Percentiles rank a stretch among this genome's conserved stretches.
Conservation (phyloP, 2,888 invertebrate species). For the Pterostichus madidus region DNA sequence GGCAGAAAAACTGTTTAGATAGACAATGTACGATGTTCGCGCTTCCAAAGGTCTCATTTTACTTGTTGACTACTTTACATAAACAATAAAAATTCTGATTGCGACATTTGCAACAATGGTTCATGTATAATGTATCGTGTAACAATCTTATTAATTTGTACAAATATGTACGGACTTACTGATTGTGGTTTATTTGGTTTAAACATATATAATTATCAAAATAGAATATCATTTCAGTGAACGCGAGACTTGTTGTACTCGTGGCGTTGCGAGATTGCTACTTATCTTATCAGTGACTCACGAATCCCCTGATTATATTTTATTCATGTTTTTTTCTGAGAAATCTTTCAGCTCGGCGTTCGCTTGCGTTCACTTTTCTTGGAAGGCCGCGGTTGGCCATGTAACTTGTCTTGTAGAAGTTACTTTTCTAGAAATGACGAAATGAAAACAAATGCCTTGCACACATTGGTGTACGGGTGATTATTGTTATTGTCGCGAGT, state of each 20-base stretch:
- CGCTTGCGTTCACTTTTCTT: slow-evolving; percentile 57
- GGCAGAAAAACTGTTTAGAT: slow-evolving; percentile 57
- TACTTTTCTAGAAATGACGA: slow-evolving; percentile 56
- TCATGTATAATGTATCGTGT: slow-evolving; percentile 30
- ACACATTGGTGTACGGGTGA: slow-evolving; percentile 43
- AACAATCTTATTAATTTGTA: slow-evolving; percentile 34
- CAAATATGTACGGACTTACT: slow-evolving; percentile 10
- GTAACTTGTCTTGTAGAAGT: slow-evolving; percentile 44
- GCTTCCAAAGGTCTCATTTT: slow-evolving; percentile 59
- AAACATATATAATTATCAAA: slow-evolving; percentile 20
- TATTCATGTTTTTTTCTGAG: slow-evolving; percentile 66
- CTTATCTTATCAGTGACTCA: slow-evolving; percentile 67
- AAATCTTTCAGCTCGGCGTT: slow-evolving; percentile 52
- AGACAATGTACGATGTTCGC: slow-evolving; percentile 50
- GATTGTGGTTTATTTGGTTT: slow-evolving; percentile 16
- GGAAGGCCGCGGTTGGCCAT: slow-evolving; percentile 38
- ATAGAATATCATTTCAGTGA: slow-evolving; percentile 36
- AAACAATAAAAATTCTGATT: slow-evolving; percentile 53
- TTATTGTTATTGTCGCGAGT: slow-evolving; percentile 57
- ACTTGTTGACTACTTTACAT: slow-evolving; percentile 57
- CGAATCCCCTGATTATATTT: slow-evolving; percentile 66
- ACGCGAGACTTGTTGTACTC: slow-evolving; percentile 43
- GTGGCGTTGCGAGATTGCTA: slow-evolving; percentile 51
- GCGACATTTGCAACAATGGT: slow-evolving; percentile 22
- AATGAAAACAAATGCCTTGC: slow-evolving; percentile 59